Conservation (phyloP, 2,888 invertebrate genomes). For the Diarsia dahlii region DNA sequence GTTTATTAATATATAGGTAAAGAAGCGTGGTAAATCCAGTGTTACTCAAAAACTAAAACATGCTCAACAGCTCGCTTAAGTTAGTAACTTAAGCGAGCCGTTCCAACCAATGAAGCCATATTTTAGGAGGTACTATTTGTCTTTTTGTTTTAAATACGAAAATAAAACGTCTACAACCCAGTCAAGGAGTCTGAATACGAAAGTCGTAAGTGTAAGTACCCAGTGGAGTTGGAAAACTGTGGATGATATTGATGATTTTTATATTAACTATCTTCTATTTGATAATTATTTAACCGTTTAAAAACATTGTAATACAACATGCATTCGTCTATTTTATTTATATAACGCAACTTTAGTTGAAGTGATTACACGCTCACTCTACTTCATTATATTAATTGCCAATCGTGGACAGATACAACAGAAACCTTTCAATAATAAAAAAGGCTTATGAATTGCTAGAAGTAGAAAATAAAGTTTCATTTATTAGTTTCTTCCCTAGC, state of each 20-base stretch:
- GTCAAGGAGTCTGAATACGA: conserved; percentile 13
- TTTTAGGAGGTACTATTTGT: background rate
- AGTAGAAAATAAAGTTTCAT: background rate
- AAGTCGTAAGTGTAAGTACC: conserved; percentile 20
- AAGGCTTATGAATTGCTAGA: background rate
- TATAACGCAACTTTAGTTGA: background rate
- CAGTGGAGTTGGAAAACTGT: conserved; percentile 40
- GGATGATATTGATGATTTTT: conserved; percentile 39
- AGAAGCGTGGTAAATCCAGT: background rate
- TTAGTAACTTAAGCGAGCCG: too few species aligned
- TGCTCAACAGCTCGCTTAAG: too few species aligned
- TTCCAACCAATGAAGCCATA: background rate
- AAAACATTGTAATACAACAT: background rate
- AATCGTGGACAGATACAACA: background rate
- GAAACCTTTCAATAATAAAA: conserved; percentile 8
- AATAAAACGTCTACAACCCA: conserved; percentile 7
- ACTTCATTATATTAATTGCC: too few species aligned
- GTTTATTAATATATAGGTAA: background rate
- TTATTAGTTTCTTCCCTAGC: conserved; percentile 4
- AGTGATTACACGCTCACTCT: background rate
- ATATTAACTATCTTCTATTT: too few species aligned
- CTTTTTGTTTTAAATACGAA: background rate
- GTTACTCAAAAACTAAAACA: background rate
- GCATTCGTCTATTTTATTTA: background rate
- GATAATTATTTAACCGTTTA: background rate